A percentile compares a stretch with the other conserved stretches of the same genome.
Conservation (phyloP, 2,888 invertebrate species). For the Strigamia crassipes region DNA sequence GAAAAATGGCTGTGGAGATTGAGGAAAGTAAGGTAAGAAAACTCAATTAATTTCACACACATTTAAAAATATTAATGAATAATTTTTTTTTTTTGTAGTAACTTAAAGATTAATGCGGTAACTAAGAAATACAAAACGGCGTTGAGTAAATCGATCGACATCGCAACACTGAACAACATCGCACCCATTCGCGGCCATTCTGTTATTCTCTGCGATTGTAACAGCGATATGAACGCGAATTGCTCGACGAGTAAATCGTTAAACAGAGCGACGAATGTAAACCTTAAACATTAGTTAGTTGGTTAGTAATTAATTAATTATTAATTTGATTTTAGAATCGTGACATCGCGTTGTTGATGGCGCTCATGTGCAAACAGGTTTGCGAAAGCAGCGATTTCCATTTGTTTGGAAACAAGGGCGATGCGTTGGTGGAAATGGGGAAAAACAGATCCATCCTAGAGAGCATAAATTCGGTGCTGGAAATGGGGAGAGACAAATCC, state of each 20-base stretch:
- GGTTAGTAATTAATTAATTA: too few species aligned
- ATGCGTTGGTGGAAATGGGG: neutral
- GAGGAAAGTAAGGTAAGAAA: neutral
- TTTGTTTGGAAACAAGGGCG: slow-evolving; percentile 52
- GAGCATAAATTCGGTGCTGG: neutral
- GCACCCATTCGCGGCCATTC: slow-evolving; percentile 60
- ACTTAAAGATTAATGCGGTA: neutral
- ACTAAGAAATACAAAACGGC: slow-evolving; percentile 56
- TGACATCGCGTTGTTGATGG: slow-evolving; percentile 59
- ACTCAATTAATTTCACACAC: neutral
- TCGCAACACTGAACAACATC: slow-evolving; percentile 61
- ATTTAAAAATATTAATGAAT: neutral
- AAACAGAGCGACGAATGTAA: too few species aligned
- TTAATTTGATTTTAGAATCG: neutral
- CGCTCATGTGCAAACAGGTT: slow-evolving; percentile 60
- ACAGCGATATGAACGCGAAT: slow-evolving; percentile 53
- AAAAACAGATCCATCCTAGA: neutral
- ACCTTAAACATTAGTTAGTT: too few species aligned
- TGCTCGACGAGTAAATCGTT: slow-evolving; percentile 58
- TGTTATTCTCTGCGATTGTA: slow-evolving; percentile 58
- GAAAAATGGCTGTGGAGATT: neutral
- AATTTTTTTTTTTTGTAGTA: neutral
- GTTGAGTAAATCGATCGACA: slow-evolving; percentile 60
- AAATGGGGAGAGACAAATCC: neutral
- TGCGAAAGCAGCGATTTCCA: slow-evolving; percentile 59